Conservation (phyloP, 1,140 invertebrate species). For the Drosophila dunni region DNA sequence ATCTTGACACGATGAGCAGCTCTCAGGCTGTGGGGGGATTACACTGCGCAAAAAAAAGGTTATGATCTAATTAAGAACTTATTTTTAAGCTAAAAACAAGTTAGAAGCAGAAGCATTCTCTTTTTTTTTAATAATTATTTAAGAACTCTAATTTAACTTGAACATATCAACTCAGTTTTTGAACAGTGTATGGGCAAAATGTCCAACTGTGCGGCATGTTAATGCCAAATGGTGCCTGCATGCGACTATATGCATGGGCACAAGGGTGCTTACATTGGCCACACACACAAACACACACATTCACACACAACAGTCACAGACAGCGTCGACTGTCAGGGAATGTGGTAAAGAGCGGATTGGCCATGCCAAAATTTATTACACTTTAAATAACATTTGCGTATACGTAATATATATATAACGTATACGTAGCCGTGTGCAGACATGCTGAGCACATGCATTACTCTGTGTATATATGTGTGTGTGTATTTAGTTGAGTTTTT, state of each 20-base stretch:
- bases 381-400: slow-evolving; percentile 69
- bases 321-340: slow-evolving; percentile 7
- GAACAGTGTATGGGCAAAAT: slow-evolving; percentile 41
- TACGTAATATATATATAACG: slow-evolving; percentile 25
- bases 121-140: too few relatives aligned
- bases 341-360: slow-evolving; percentile 24
- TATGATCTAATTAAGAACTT: too few relatives aligned
- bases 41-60: too few relatives aligned
- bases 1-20: slow-evolving; percentile 27
- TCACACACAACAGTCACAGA: slow-evolving; percentile 8
- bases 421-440: slow-evolving; percentile 13
- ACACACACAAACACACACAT: slow-evolving; percentile 16
- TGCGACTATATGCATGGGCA: slow-evolving; percentile 34
- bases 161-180: neutral
- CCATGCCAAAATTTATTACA: slow-evolving; percentile 65
- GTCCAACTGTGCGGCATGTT: slow-evolving; percentile 72
- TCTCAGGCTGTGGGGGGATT: too few relatives aligned
- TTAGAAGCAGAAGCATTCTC: too few relatives aligned
- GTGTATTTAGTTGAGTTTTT: slow-evolving; percentile 30
- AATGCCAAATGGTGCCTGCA: slow-evolving; percentile 62
- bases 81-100: too few relatives aligned
- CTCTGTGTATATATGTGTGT: slow-evolving; percentile 13
- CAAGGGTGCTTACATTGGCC: slow-evolving; percentile 53
- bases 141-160: too few relatives aligned
- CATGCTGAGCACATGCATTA: neutral